These are phyloP conservation scores for Ericerus pela DNA, from an alignment of 1,140 invertebrate species.

Conservation along the genomic window DNA sequence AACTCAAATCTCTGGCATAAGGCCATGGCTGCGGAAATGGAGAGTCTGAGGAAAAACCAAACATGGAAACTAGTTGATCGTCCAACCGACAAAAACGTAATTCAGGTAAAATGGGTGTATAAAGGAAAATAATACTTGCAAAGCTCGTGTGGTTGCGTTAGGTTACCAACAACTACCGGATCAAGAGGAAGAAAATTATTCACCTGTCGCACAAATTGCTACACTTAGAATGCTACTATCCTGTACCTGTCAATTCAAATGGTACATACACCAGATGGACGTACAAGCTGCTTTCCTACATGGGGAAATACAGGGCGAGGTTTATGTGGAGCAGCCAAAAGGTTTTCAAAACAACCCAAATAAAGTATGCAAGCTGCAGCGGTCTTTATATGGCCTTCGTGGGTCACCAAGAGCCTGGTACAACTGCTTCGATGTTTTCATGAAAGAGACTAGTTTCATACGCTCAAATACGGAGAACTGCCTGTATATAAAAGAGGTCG, in stretches of 20 bases:
- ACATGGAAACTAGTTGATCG: conserved; percentile 28
- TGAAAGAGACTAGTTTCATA: conserved; percentile 23
- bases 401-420: conserved; percentile 23
- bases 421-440: conserved; percentile 20
- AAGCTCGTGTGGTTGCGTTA: conserved; percentile 7
- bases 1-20: conserved; percentile 16
- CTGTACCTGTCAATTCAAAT: conserved; percentile 26
- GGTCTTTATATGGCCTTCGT: conserved; percentile 26
- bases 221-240: conserved; percentile 30
- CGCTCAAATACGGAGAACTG: not conserved
- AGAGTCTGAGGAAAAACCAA: conserved; percentile 19
- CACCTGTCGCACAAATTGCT: conserved; percentile 27
- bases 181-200: conserved; percentile 30
- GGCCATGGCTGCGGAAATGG: conserved; percentile 18
- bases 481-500: not conserved
- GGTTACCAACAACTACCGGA: conserved; percentile 17
- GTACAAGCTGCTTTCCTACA: conserved; percentile 33
- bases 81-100: conserved; percentile 24
- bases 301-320: conserved; percentile 26
- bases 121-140: conserved; percentile 19
- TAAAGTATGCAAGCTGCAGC: conserved; percentile 24
- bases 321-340: conserved; percentile 28
- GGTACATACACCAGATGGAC: conserved; percentile 29
- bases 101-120: conserved; percentile 27
- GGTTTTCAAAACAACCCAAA: conserved; percentile 13